Evolutionary conservation across 2,797 vertebrate genomes (phyloP), one percentile per base, ranked within the genome.

Genomic region (Ibycter americanus): DNA sequence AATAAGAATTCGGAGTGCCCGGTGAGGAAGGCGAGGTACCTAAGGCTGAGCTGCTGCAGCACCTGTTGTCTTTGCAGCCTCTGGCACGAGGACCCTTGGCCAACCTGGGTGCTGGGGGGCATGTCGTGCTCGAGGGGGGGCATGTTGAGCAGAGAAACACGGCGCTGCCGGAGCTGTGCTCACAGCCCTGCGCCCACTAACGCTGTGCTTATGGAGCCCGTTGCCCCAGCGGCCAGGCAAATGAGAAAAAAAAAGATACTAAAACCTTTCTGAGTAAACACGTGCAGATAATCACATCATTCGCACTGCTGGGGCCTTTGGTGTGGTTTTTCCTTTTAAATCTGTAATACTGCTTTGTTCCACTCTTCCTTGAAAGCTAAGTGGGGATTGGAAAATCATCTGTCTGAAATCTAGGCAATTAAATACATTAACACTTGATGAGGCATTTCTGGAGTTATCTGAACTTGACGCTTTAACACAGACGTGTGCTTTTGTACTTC

Each of bases 181-280:
- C 1, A 0, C 70, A 44, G 47, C 27, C 34, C 40, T 3, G 17
- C 0, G 2, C 29, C 15, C 18, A 0, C 67, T 12, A 12, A 4
- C 9, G 1, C 77, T 15, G 47, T 11, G 27, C 49, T 40, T 44
- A 44, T 8, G 18, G 42, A 44, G 42, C 42, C 17, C 17, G 42
- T 7, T 4, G 7, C n/a, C 40, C 55, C 63, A 7, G 56, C 56
- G 26, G n/a, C 54, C 78, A 25, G 54, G 0, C 52, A 20, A 27
- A 27, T 2, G 19, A 3, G 13, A 40, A 42, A 11, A 13, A 66
- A 49, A n/a, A 14, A 17, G 36, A 32, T 5, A 4, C 23, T n/a
- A 3, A 18, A n/a, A 36, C 51, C 10, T 38, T 27, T 68, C 7
- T 4, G 36, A 29, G 51, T 9, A 49, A 68, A 34, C 15, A 11